These are phyloP conservation scores for Archilochus colubris DNA, from an alignment of 2,113 vertebrate species.

Conservation along the genomic window DNA sequence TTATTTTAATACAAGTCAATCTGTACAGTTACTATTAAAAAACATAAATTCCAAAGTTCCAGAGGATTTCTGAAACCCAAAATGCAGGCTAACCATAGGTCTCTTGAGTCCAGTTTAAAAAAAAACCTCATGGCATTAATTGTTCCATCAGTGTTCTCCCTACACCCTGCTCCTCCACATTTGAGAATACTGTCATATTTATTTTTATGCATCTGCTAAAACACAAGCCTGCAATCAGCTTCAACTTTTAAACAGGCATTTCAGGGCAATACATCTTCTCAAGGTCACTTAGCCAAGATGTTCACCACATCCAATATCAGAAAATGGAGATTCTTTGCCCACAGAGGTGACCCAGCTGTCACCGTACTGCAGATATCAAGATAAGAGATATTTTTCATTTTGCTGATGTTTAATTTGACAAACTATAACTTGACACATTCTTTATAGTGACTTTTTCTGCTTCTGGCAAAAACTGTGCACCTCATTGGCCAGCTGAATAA, in stretches of 20 bases:
- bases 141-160: not conserved
- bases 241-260: not conserved
- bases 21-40: not conserved
- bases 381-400: not conserved
- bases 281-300: not conserved
- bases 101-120: rapidly evolving
- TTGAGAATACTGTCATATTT: not conserved
- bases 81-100: not conserved
- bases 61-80: not conserved
- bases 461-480: not conserved
- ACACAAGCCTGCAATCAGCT: not conserved
- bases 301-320: not conserved
- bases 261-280: not conserved
- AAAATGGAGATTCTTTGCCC: not conserved
- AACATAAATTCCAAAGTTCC: not conserved
- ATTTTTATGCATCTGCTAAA: not conserved
- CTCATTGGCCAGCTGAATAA: not conserved
- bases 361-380: not conserved
- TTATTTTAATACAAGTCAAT: not conserved
- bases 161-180: rapidly evolving
- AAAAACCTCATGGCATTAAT: not conserved
- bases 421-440: not conserved
- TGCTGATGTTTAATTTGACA: not conserved
- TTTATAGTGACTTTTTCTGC: not conserved
- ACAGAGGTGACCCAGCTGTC: not conserved